These are phyloP conservation scores for Clarias pachynema DNA, from an alignment of 2,797 vertebrate species.

Conservation along the genomic window DNA sequence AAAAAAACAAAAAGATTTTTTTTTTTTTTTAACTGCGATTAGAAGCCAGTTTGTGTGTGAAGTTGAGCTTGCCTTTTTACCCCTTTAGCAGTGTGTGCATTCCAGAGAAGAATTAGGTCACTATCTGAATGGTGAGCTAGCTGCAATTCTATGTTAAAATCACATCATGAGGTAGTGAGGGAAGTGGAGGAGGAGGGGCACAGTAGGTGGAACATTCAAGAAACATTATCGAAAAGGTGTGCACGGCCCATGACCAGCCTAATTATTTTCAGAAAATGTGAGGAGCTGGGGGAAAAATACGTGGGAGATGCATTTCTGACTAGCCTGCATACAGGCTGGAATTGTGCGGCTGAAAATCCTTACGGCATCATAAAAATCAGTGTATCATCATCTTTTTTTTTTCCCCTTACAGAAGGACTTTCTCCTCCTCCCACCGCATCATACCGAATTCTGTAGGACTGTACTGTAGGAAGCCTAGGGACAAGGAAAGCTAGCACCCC, in stretches of 20 bases:
- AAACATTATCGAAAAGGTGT: slow-evolving; percentile 52
- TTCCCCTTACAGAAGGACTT: slow-evolving; percentile 77
- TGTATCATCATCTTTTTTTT: slow-evolving; percentile 78
- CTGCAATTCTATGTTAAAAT: slow-evolving; percentile 72
- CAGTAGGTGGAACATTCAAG: slow-evolving; percentile 71
- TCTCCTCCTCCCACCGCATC: slow-evolving; percentile 69
- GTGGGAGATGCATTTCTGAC: slow-evolving; percentile 74
- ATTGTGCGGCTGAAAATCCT: slow-evolving; percentile 75
- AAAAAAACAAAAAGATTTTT: neutral
- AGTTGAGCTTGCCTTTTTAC: slow-evolving; percentile 66
- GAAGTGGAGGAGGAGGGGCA: slow-evolving; percentile 57
- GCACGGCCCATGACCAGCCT: slow-evolving; percentile 64
- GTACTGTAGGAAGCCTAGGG: slow-evolving; percentile 43
- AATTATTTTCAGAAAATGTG: slow-evolving; percentile 71
- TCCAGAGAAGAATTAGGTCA: slow-evolving; percentile 80
- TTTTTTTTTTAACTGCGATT: slow-evolving; percentile 39
- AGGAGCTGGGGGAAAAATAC: slow-evolving; percentile 51
- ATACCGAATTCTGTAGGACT: slow-evolving; percentile 64
- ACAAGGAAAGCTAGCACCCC: slow-evolving; percentile 61
- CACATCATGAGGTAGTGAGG: slow-evolving; percentile 57
- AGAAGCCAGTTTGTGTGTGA: slow-evolving; percentile 51
- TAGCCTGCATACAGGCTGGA: slow-evolving; percentile 74
- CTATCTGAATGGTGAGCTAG: slow-evolving; percentile 69
- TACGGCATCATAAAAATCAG: slow-evolving; percentile 79
- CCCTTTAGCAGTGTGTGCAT: slow-evolving; percentile 65